Evolutionary conservation across 2,113 vertebrate genomes (phyloP).

Genomic region (Bostrychus sinensis): DNA sequence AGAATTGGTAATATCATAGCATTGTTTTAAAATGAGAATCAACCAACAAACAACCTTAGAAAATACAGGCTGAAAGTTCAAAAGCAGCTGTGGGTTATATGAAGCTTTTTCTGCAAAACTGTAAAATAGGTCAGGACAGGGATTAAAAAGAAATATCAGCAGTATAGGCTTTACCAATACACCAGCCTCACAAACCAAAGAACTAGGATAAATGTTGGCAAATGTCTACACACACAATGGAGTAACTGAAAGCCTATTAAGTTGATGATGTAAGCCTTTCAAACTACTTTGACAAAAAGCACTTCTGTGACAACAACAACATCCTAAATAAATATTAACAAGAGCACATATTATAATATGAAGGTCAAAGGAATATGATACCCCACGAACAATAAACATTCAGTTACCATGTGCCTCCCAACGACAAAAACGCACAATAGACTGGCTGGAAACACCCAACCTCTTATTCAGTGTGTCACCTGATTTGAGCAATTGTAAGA

Average conservation of each 20-base stretch:
- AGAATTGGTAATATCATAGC: too few relatives aligned
- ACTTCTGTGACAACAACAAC: neutral
- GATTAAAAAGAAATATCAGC: slow-evolving; percentile 73
- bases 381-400: slow-evolving; percentile 42
- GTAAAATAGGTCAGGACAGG: slow-evolving; percentile 71
- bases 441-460: slow-evolving; percentile 47
- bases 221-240: slow-evolving; percentile 15
- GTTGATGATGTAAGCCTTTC: neutral
- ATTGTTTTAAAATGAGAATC: too few relatives aligned
- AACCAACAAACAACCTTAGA: too few relatives aligned
- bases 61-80: neutral
- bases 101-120: slow-evolving; percentile 51
- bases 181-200: slow-evolving; percentile 24
- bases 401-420: slow-evolving; percentile 29
- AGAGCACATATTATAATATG: too few relatives aligned
- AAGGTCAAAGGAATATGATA: slow-evolving; percentile 32
- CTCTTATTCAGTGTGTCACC: slow-evolving; percentile 31
- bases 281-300: neutral
- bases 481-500: slow-evolving; percentile 9
- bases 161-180: slow-evolving; percentile 39
- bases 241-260: neutral
- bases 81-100: slow-evolving; percentile 43
- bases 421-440: slow-evolving; percentile 48
- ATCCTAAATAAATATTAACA: neutral
- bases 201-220: slow-evolving; percentile 33